Evolutionary conservation across 2,888 invertebrate genomes (phyloP).

Genomic region (Dimorphilus gyrociliatus): DNA sequence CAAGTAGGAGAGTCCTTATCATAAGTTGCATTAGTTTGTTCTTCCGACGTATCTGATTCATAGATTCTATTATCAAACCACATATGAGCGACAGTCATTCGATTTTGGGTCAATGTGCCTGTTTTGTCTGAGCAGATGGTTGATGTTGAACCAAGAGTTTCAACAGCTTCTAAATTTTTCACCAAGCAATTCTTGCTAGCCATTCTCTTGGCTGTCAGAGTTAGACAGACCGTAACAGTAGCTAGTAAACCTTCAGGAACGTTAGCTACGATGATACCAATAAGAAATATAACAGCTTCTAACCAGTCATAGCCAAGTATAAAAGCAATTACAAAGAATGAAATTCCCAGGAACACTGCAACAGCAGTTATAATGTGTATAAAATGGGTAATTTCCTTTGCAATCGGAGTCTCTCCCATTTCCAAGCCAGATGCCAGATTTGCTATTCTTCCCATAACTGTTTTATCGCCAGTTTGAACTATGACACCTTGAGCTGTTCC

Average conservation of each 20-base stretch:
- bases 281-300: slow-evolving; percentile 91
- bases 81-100: slow-evolving; percentile 99
- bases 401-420: slow-evolving; percentile 74
- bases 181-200: slow-evolving; percentile 96
- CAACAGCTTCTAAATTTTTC: slow-evolving; percentile 97
- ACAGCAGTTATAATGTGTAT: slow-evolving; percentile 94
- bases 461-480: slow-evolving; percentile 34
- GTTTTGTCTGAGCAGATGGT: slow-evolving; percentile 99
- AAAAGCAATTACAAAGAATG: slow-evolving; percentile 95
- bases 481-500: slow-evolving; percentile 40
- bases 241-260: slow-evolving; percentile 96
- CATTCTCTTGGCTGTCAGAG: slow-evolving; percentile 96
- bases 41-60: slow-evolving; percentile 96
- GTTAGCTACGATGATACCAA: slow-evolving; percentile 98
- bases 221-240: slow-evolving; percentile 89
- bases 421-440: slow-evolving; percentile 38
- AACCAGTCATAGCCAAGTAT: slow-evolving; percentile 94
- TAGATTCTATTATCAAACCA: slow-evolving; percentile 97
- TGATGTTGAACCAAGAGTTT: slow-evolving; percentile 93
- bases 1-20: slow-evolving; percentile 65
- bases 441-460: slow-evolving; percentile 40
- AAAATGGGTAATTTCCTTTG: slow-evolving; percentile 96
- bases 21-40: slow-evolving; percentile 86
- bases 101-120: slow-evolving; percentile 91
- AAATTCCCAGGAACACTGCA: slow-evolving; percentile 57